These are phyloP conservation scores for Dromas ardeola DNA, from an alignment of 2,113 vertebrate species.

Conservation along the genomic window DNA sequence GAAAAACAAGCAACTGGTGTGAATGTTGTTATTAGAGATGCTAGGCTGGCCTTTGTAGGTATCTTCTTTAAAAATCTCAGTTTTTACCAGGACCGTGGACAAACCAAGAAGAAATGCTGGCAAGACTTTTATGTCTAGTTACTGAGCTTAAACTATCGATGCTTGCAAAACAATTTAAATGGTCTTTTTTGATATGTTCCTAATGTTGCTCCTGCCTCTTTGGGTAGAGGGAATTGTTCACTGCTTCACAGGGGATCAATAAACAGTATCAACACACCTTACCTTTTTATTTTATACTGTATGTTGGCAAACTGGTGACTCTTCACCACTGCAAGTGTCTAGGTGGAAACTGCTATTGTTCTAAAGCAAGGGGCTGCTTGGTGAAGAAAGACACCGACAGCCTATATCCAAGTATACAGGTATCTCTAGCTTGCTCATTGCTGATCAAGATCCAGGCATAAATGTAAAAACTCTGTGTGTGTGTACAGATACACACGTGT, in stretches of 20 bases:
- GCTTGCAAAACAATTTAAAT: not conserved
- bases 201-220: not conserved
- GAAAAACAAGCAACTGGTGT: not conserved
- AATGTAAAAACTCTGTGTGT: not conserved
- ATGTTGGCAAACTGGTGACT: not conserved
- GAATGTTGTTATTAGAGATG: not conserved
- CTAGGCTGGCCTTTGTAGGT: not conserved
- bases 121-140: not conserved
- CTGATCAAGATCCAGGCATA: not conserved
- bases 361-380: not conserved
- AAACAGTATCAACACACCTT: not conserved
- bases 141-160: not conserved
- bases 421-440: not conserved
- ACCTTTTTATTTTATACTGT: not conserved
- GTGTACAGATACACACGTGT: not conserved
- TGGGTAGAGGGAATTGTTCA: not conserved
- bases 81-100: not conserved
- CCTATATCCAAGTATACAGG: not conserved
- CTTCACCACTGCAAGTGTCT: not conserved
- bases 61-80: not conserved
- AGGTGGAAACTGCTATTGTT: not conserved
- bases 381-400: not conserved
- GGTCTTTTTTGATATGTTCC: not conserved
- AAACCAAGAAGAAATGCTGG: not conserved
- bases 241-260: not conserved